Base-by-base conservation (phyloP, 2,113 vertebrate species). In the Sturnira hondurensis region DNA sequence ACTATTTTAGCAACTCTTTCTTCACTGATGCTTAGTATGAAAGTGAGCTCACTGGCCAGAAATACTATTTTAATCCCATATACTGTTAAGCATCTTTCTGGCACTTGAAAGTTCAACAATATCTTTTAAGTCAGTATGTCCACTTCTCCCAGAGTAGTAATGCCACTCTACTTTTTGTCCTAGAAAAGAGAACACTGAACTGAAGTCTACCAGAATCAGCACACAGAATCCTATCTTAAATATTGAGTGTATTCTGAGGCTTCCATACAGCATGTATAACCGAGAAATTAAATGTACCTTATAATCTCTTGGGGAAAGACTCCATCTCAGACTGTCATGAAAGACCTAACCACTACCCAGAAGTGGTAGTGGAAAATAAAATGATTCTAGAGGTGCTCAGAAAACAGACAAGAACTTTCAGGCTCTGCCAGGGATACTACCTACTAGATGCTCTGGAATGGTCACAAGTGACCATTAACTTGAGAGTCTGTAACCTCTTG, bases 111-210 rank as follows among this genome's bases (percentile, higher is more conserved):
- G 67, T 14, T 38, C 82, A 91, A 82, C n/a, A 83, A 12, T 81
- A 36, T 89, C 67, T 91, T 80, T 93, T 88, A 86, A 92, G 80
- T 73, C 89, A 95, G 13, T 36, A 78, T 19, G 54, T 56, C 67
- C 86, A 50, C 84, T 82, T 95, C 61, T 97, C 71, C 31, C 56
- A 65, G 63, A 97, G 50, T 38, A 24, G 41, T 41, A 92, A 90
- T 41, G 38, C 24, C 14, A 67, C 6, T 58, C 7, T 84, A n/a
- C 10, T 41, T 88, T 88, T 74, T 26, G 70, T n/a, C 68, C 22
- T 56, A 26, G 26, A 47, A 94, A 95, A 68, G 38, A 73, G 70
- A 84, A 65, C 24, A 85, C 36, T 36, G 54, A 38, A 20, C 38
- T 8, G 19, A n/a, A 6, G 3, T 73, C 38, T 86, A 68, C 31